Base-by-base conservation (phyloP, 2,797 vertebrate genomes). In the Chloroceryle amazona region DNA sequence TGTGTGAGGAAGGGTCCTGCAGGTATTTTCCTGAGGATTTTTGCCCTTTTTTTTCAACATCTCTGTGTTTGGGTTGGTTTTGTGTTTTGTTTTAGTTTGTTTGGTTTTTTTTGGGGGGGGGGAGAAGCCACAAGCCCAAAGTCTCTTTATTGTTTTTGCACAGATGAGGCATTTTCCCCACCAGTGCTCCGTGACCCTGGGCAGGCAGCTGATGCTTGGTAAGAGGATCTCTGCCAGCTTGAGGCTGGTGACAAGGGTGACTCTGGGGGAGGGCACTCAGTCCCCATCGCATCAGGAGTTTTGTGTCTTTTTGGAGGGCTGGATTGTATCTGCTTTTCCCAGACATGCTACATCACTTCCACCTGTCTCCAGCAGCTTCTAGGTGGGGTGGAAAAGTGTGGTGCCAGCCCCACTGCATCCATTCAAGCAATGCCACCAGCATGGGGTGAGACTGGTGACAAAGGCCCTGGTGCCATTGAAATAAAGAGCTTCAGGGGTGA, bases 81-180 rank as follows among this genome's bases (percentile, higher is more conserved):
- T 23, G 25, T n/a, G 13, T 23, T 35, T 13, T 29, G 22, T 23
- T 47, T 52, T 9, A 12, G 3, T 14, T 13, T 23, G 10, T 14
- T 47, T 25, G 39, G 39, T 11, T 9, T 1, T 28, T 1, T 41
- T 41, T 15, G 5, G 39, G 41, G 41, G 41, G 41, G 41, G 39
- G 37, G 23, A 63, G 74, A n/a, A 85, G 17, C 71, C 42, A 7
- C 23, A 46, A 88, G 72, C 68, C 21, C 4, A 0, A 52, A 76
- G 4, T 42, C 41, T 44, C 17, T 71, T 76, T 52, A 9, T 13
- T 63, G 84, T 78, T 67, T 74, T 65, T 47, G 87, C 61, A 65
- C 90, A 89, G 87, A 86, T 94, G 93, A 47, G 1, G 21, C 10
- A 6, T 91, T 95, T 96, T 96, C 91, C 80, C 47, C 1, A 0